Evolutionary conservation across 2,797 vertebrate species (phyloP).

Genomic region (Hippoglossus hippoglossus): DNA sequence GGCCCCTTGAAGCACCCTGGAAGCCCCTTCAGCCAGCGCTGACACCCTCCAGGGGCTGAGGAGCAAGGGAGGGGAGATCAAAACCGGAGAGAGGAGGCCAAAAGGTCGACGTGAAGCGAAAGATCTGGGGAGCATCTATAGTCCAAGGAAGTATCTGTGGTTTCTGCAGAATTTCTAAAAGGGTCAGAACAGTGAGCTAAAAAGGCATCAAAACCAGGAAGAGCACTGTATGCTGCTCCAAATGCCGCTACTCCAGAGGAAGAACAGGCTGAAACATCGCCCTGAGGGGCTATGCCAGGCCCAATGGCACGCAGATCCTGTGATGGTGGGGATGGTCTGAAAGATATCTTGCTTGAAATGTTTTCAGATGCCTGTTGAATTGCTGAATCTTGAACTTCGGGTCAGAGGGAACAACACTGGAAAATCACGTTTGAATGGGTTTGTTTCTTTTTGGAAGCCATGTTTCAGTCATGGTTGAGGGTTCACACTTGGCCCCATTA

Average conservation of each 20-base stretch:
- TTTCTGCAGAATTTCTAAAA: conserved; percentile 78
- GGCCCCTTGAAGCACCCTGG: conserved; percentile 92
- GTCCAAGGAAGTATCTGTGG: conserved; percentile 75
- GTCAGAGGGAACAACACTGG: not conserved
- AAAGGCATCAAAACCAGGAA: conserved; percentile 66
- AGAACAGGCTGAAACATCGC: conserved; percentile 52
- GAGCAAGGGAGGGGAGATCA: conserved; percentile 88
- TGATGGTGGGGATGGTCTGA: conserved; percentile 48
- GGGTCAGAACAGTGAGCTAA: conserved; percentile 69
- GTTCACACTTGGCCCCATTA: not conserved
- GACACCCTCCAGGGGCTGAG: conserved; percentile 92
- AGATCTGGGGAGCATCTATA: conserved; percentile 86
- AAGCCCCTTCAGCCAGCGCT: conserved; percentile 93
- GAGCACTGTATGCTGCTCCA: conserved; percentile 48
- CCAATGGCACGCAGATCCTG: conserved; percentile 51
- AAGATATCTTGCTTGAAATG: conserved; percentile 44
- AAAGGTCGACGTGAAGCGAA: conserved; percentile 74
- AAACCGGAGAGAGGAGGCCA: conserved; percentile 74
- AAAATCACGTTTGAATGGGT: conserved; percentile 9
- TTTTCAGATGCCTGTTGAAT: conserved; percentile 51
- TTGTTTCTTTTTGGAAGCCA: conserved; percentile 6
- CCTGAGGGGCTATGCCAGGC: conserved; percentile 63
- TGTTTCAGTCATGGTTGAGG: not conserved
- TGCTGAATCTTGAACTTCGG: conserved; percentile 51
- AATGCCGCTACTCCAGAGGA: conserved; percentile 45